A percentile compares a stretch with the other conserved stretches of the same genome.
These are phyloP conservation scores for Sinodicranocentrus sp. DNA, from an alignment of 2,888 invertebrate species.

Conservation along the genomic window DNA sequence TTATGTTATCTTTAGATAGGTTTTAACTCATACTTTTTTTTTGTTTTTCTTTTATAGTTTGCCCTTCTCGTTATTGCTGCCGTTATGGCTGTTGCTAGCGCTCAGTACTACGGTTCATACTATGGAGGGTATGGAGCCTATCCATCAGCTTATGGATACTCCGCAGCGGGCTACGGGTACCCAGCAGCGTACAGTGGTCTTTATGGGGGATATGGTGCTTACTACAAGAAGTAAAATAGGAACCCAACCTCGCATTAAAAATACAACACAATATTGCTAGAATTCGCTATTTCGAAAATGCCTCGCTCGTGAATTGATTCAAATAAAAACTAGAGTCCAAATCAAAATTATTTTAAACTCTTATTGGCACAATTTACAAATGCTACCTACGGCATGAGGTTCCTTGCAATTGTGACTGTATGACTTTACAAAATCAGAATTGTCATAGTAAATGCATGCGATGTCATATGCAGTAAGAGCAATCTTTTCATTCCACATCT, in stretches of 20 bases:
- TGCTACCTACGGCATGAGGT: too few species aligned
- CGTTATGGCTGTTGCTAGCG: conserved; percentile 48
- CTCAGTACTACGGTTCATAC: conserved; percentile 54
- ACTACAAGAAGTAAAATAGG: background rate
- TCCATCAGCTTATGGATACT: conserved; percentile 12
- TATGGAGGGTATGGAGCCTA: conserved; percentile 47
- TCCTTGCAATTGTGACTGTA: too few species aligned
- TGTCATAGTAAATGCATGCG: too few species aligned
- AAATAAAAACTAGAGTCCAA: too few species aligned
- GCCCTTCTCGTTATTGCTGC: conserved; percentile 63
- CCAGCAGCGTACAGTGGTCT: background rate
- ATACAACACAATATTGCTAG: too few species aligned
- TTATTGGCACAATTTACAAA: too few species aligned
- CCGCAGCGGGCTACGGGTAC: background rate
- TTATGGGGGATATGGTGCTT: background rate
- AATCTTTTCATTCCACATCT: too few species aligned
- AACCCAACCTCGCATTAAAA: too few species aligned
- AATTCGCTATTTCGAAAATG: too few species aligned
- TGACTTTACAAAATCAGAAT: too few species aligned
- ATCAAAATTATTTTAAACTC: too few species aligned
- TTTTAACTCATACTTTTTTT: background rate
- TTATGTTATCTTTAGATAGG: background rate
- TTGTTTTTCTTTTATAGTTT: conserved; percentile 49
- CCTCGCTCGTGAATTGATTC: background rate
- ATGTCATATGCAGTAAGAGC: too few species aligned